phyloP scores from a whole-genome alignment of 1,140 invertebrate species.

The Calliphora vicina region DNA sequence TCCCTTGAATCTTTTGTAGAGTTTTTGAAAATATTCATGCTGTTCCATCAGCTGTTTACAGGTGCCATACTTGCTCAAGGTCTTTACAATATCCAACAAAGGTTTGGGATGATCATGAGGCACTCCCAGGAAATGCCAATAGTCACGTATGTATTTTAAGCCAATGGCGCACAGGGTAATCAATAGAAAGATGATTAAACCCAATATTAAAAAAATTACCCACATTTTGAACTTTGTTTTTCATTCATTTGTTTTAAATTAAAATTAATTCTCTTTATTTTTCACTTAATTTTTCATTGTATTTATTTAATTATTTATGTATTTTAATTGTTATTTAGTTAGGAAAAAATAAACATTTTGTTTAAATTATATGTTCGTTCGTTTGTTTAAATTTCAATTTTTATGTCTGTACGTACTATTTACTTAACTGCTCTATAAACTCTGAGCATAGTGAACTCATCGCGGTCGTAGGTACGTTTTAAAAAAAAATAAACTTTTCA shows the following conservation, averaged over 20 bases:
- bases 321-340: not conserved
- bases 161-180: constrained; percentile 47
- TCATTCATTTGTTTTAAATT: not conserved
- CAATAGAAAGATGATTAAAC: constrained; percentile 46
- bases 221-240: constrained; percentile 19
- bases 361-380: too few species aligned
- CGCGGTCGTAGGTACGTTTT: not conserved
- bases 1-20: constrained; percentile 56
- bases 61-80: constrained; percentile 22
- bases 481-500: not conserved
- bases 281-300: not conserved
- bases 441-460: not conserved
- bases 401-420: not conserved
- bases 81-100: constrained; percentile 48
- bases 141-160: constrained; percentile 55
- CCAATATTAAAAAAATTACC: constrained; percentile 18
- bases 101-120: constrained; percentile 56
- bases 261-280: not conserved
- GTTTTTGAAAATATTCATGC: constrained; percentile 46
- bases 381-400: not conserved
- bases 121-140: constrained; percentile 55
- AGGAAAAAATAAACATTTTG: not conserved
- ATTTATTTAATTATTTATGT: not conserved
- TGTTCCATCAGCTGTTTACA: constrained; percentile 49
- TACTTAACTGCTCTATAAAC: not conserved